Percentiles rank a stretch among this genome's conserved stretches.
Conservation (phyloP, 1,140 invertebrate species). For the Lepeophtheirus salmonis region DNA sequence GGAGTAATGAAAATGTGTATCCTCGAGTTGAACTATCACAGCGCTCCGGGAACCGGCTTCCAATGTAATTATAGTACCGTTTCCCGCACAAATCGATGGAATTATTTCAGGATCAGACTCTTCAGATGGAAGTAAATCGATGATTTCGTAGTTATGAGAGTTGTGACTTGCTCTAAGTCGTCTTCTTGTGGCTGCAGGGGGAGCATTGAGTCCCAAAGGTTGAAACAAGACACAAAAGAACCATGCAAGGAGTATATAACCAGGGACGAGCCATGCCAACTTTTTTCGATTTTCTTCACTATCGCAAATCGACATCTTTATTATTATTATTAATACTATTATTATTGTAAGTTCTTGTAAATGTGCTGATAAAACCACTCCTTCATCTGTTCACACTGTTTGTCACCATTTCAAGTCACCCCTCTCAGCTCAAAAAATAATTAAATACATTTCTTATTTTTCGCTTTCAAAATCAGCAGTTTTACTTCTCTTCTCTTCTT, state of each 20-base stretch:
- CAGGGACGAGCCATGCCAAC: constrained; percentile 17
- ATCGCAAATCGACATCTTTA: constrained; percentile 17
- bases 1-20: neutral
- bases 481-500: neutral
- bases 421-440: no score
- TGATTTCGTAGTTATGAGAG: neutral
- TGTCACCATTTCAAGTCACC: no score
- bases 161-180: neutral
- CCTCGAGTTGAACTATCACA: constrained; percentile 6
- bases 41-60: neutral
- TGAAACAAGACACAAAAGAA: constrained; percentile 17
- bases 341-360: neutral
- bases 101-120: neutral
- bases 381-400: no score
- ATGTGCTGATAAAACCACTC: neutral
- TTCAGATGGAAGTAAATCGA: neutral
- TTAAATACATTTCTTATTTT: neutral
- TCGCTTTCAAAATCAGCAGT: neutral
- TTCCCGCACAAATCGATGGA: neutral
- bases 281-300: constrained; percentile 18
- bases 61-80: constrained; percentile 6
- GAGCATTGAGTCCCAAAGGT: neutral
- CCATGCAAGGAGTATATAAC: constrained; percentile 18
- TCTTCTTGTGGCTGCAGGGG: constrained; percentile 1
- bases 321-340: neutral